These are phyloP conservation scores for Rugalucina vietnamica DNA, from an alignment of 2,888 invertebrate species.

Conservation along the genomic window DNA sequence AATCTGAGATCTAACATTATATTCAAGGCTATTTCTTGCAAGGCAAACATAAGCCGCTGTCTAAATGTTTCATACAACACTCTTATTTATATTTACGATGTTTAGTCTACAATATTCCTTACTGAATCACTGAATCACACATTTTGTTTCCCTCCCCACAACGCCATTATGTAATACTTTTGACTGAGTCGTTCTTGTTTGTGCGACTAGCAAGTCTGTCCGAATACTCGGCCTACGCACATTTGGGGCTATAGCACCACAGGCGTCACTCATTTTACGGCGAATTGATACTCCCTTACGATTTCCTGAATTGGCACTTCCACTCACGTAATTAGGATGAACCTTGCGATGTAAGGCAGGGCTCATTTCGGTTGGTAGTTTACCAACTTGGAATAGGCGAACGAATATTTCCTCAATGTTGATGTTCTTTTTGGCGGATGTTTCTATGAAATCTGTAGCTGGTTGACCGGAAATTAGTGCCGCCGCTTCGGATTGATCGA, in stretches of 20 bases:
- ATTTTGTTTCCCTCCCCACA: constrained; percentile 62
- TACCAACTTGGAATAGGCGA: constrained; percentile 92
- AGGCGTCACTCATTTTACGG: constrained; percentile 92
- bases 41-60: no score
- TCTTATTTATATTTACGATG: no score
- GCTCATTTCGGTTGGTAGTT: constrained; percentile 94
- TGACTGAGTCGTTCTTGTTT: constrained; percentile 85
- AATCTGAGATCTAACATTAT: no score
- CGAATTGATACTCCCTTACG: constrained; percentile 89
- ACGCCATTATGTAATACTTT: constrained; percentile 39
- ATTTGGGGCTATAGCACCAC: constrained; percentile 95
- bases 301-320: constrained; percentile 57
- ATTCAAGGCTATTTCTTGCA: no score
- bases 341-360: constrained; percentile 92
- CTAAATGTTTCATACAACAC: no score
- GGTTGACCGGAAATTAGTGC: constrained; percentile 92
- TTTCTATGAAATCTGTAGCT: constrained; percentile 92
- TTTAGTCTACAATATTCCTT: no score
- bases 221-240: constrained; percentile 94
- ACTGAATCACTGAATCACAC: constrained; percentile 72
- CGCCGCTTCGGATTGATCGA: constrained; percentile 90
- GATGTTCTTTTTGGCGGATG: constrained; percentile 92
- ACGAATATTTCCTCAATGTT: constrained; percentile 94
- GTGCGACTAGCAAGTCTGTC: constrained; percentile 94
- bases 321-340: constrained; percentile 84